phyloP scores from a whole-genome alignment of 2,888 invertebrate genomes.

The Leptopilina myrica region DNA sequence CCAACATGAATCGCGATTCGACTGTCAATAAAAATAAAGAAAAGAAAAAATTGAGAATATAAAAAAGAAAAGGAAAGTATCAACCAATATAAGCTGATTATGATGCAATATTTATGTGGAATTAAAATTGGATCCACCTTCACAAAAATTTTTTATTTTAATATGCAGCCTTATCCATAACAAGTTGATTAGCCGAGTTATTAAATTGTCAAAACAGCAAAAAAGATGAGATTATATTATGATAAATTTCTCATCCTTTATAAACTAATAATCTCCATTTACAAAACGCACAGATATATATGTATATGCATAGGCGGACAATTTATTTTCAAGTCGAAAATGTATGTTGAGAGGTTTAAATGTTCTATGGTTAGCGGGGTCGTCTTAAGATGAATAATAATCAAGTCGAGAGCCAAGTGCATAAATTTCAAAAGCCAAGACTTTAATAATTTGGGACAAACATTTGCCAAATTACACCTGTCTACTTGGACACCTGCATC shows the following conservation, averaged over 20 bases:
- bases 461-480: constrained; percentile 68
- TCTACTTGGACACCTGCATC: constrained; percentile 64
- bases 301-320: neutral
- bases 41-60: neutral
- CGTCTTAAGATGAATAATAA: constrained; percentile 15
- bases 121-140: constrained; percentile 2
- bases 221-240: neutral
- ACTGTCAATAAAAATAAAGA: neutral
- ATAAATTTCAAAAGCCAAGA: constrained; percentile 47
- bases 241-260: neutral
- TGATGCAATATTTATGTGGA: neutral
- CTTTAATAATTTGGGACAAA: constrained; percentile 49
- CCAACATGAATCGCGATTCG: constrained; percentile 9
- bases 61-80: neutral
- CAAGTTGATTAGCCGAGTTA: neutral
- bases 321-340: constrained; percentile 20
- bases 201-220: constrained; percentile 12
- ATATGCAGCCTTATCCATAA: neutral
- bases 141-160: neutral
- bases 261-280: neutral
- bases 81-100: neutral
- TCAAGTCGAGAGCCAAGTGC: constrained; percentile 51
- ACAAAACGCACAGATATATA: neutral
- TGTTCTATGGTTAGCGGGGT: constrained; percentile 11
- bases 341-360: constrained; percentile 24